Base-by-base conservation (phyloP, 2,113 vertebrate genomes). In the Lepidothrix coronata region DNA sequence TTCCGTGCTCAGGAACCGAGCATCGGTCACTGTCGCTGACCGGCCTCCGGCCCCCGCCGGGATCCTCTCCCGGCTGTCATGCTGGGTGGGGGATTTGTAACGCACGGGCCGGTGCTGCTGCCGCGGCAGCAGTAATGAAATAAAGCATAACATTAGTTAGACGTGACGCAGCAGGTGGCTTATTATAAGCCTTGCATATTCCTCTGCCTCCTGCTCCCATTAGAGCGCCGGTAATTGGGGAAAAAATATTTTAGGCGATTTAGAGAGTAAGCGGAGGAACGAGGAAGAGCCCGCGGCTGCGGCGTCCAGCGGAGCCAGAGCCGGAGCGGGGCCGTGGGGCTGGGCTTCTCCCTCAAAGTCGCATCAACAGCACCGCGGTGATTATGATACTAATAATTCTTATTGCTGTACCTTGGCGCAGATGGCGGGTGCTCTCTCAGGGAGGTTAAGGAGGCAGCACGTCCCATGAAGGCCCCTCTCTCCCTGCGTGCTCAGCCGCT, bases 81-180 rank as follows among this genome's bases (percentile, higher is more conserved):
- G 4, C 48, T 10, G 12, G 37, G 7, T 14, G 89, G 21, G 72
- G 59, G 58, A 25, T 41, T 48, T 3, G 77, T 8, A 20, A 4
- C 1, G 28, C 76, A 11, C n/a, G 75, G 78, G 35, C 52, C 54
- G 16, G 52, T 14, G 87, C 14, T 35, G 68, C 67, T n/a, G 51
- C 65, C 35, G 46, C 35, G 7, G 41, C 48, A 75, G 61, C 44
- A 61, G 12, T 27, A 54, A 67, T 39, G 73, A 89, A 87, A 78
- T 70, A 80, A 89, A 85, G 65, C 85, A 4, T 12, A 54, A 81
- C 81, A 51, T 62, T 58, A 72, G 81, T 43, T 46, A 61, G 86
- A 59, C 27, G 20, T 35, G 44, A 30, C 86, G 51, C 93, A 95
- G 96, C 97, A 96, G 95, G 97, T 96, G 90, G 80, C 90, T 89